Evolutionary conservation across 1,140 invertebrate genomes (phyloP).

Genomic region (Doryteuthis pealeii): DNA sequence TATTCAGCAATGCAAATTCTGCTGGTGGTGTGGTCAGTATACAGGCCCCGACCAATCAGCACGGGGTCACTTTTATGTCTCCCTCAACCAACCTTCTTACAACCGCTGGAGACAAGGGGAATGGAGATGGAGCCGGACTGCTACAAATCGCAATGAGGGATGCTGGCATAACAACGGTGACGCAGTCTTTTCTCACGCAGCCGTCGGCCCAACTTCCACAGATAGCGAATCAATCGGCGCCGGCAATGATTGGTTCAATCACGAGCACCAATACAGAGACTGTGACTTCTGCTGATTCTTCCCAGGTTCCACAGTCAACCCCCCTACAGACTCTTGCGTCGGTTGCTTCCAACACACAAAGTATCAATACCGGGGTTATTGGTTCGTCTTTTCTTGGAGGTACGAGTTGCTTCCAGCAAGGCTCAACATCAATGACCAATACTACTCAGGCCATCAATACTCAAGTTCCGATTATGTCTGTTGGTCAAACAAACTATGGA

Average conservation of each 20-base stretch:
- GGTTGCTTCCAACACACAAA: conserved; percentile 43
- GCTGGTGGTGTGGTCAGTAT: not conserved
- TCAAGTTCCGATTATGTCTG: conserved; percentile 29
- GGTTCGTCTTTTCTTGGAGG: conserved; percentile 1
- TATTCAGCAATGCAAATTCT: conserved; percentile 1
- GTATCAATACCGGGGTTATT: conserved; percentile 24
- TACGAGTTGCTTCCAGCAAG: conserved; percentile 9
- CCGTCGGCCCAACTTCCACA: conserved; percentile 25
- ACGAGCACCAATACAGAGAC: conserved; percentile 5
- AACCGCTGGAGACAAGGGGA: not conserved
- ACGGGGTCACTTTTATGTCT: not conserved
- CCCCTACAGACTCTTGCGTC: conserved; percentile 44
- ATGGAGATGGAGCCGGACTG: conserved; percentile 30
- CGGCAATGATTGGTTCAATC: not conserved
- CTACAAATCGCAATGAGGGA: conserved; percentile 50
- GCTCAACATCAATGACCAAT: conserved; percentile 6
- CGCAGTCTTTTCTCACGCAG: conserved; percentile 22
- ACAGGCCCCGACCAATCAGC: not conserved
- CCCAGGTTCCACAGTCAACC: not conserved
- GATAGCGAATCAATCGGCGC: conserved; percentile 11
- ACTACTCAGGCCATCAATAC: conserved; percentile 14
- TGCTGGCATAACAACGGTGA: conserved; percentile 40
- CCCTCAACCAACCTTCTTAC: not conserved
- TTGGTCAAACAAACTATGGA: conserved; percentile 23
- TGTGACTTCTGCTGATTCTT: not conserved